phyloP scores from a whole-genome alignment of 2,888 invertebrate species.

The Piscicola geometra region DNA sequence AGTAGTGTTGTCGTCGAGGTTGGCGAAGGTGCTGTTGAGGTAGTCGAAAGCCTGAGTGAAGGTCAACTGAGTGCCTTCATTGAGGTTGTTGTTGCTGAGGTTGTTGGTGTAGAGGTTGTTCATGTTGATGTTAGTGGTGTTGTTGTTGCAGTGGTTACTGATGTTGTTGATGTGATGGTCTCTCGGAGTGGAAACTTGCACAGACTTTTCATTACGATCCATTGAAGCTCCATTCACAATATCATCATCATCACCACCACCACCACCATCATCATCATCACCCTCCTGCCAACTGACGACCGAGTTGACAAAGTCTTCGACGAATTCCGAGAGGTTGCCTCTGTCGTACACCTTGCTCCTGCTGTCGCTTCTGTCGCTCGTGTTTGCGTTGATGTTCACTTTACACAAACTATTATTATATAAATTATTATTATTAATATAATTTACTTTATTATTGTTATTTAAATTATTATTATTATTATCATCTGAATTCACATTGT shows the following conservation, averaged over 20 bases:
- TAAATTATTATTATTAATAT: not conserved
- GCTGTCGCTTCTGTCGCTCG: not conserved
- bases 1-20: not conserved
- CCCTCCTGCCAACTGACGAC: conserved; percentile 2
- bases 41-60: conserved; percentile 38
- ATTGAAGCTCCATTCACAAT: not conserved
- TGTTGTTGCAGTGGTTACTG: not conserved
- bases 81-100: conserved; percentile 5
- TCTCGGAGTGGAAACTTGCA: no score
- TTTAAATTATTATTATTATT: no score
- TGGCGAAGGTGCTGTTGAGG: conserved; percentile 11
- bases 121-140: conserved; percentile 18
- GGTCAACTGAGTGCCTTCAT: conserved; percentile 27
- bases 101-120: not conserved
- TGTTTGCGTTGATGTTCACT: not conserved
- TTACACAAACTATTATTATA: not conserved
- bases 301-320: not conserved
- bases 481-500: not conserved
- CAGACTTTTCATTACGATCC: not conserved
- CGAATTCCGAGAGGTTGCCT: not conserved
- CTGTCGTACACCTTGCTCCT: not conserved
- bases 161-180: no score
- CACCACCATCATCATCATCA: not conserved
- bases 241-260: not conserved
- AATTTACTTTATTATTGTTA: not conserved